phyloP scores from a whole-genome alignment of 1,140 invertebrate genomes.

The Dreissena polymorpha region DNA sequence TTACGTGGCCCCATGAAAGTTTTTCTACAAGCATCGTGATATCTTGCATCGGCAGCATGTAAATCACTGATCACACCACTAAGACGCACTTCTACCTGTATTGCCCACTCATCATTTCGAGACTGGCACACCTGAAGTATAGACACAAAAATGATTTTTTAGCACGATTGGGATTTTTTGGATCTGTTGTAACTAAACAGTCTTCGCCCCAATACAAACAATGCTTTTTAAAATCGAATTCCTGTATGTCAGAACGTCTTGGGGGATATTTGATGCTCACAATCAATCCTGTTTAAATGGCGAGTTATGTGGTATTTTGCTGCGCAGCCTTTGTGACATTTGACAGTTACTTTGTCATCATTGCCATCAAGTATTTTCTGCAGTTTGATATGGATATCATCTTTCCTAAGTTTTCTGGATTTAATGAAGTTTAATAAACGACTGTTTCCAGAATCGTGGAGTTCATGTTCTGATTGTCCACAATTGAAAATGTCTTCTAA shows the following conservation, averaged over 20 bases:
- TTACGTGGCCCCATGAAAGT: constrained; percentile 10
- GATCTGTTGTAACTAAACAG: neutral
- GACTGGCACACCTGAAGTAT: constrained; percentile 5
- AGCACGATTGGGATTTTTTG: constrained; percentile 20
- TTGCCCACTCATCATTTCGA: constrained; percentile 5
- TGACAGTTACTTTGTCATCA: neutral
- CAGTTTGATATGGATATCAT: too few relatives aligned
- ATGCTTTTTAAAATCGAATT: constrained; percentile 22
- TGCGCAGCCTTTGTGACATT: constrained; percentile 37
- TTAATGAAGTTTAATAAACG: too few relatives aligned
- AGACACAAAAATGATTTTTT: constrained; percentile 14
- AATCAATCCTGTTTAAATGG: neutral
- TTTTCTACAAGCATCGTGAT: constrained; percentile 38
- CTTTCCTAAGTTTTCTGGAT: too few relatives aligned
- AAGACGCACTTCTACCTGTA: neutral
- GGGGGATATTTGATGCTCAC: too few relatives aligned
- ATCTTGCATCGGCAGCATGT: constrained; percentile 48
- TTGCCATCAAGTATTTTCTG: too few relatives aligned
- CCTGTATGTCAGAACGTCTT: neutral
- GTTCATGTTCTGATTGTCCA: too few relatives aligned
- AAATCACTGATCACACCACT: constrained; percentile 37
- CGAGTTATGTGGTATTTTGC: neutral
- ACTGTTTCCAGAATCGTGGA: too few relatives aligned
- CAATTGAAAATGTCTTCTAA: too few relatives aligned
- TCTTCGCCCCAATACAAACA: constrained; percentile 39